Percentiles rank a stretch among this genome's conserved stretches.
These are phyloP conservation scores for Antedon bifida DNA, from an alignment of 35 echinoderm and acorn worm species.

Conservation along the genomic window DNA sequence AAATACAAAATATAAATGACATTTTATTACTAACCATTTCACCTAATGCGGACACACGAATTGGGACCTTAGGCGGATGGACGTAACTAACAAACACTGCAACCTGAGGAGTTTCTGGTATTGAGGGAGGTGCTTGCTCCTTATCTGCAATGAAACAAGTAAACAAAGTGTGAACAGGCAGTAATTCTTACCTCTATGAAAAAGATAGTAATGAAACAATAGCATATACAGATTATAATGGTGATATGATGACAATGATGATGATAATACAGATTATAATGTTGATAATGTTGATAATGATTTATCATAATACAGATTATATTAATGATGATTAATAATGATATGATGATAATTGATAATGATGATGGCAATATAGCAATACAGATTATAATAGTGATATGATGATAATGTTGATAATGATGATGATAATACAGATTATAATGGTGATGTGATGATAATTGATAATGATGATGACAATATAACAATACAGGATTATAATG, in stretches of 20 bases:
- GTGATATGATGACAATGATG: too few species aligned
- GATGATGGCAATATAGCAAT: too few species aligned
- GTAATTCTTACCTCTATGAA: background rate
- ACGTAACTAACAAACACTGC: conserved; percentile 86
- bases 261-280: too few species aligned
- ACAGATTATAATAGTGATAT: too few species aligned
- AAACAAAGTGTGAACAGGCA: background rate
- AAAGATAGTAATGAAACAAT: background rate
- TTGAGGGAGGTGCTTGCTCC: conserved; percentile 38
- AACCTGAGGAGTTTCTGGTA: conserved; percentile 83
- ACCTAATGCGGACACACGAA: conserved; percentile 81
- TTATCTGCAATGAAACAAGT: conserved; percentile 39
- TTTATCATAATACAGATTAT: too few species aligned
- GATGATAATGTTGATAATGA: background rate
- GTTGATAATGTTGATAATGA: too few species aligned
- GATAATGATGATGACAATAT: background rate
- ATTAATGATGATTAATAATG: conserved; percentile 1
- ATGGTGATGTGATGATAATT: background rate
- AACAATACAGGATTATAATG: background rate
- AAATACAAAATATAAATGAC: too few species aligned
- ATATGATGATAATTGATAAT: too few species aligned
- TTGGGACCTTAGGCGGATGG: conserved; percentile 76
- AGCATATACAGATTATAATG: too few species aligned
- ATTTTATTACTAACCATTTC: conserved; percentile 80
- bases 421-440: background rate